Evolutionary conservation across 2,113 vertebrate genomes (phyloP).

Genomic region (Elephas maximus): DNA sequence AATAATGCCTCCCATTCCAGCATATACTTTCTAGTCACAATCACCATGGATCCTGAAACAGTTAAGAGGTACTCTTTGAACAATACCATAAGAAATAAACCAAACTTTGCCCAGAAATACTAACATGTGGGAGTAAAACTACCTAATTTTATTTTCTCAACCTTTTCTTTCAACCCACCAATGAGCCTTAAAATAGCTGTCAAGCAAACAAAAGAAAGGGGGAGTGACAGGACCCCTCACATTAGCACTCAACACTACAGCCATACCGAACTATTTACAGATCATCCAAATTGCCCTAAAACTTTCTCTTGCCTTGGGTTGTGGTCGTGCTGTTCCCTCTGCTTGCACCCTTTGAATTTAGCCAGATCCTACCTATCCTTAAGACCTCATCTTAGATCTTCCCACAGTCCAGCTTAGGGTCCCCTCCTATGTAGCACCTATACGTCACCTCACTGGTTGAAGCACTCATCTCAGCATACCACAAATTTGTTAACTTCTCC

Average conservation of each 20-base stretch:
- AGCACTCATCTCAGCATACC: neutral
- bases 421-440: neutral
- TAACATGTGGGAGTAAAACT: neutral
- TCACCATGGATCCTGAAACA: neutral
- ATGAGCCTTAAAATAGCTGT: neutral
- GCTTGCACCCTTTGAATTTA: neutral
- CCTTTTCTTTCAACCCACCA: neutral
- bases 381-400: neutral
- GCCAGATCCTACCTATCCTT: neutral
- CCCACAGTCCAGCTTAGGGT: neutral
- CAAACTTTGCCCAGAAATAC: neutral
- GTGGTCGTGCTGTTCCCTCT: neutral
- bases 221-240: neutral
- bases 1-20: neutral
- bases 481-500: neutral
- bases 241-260: neutral
- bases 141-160: neutral
- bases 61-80: neutral
- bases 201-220: neutral
- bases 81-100: neutral
- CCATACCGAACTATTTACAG: neutral
- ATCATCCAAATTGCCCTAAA: neutral
- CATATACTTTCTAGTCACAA: neutral
- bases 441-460: neutral
- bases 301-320: neutral